Conservation (phyloP, 1,140 invertebrate species). For the Propsilocerus akamusi region DNA sequence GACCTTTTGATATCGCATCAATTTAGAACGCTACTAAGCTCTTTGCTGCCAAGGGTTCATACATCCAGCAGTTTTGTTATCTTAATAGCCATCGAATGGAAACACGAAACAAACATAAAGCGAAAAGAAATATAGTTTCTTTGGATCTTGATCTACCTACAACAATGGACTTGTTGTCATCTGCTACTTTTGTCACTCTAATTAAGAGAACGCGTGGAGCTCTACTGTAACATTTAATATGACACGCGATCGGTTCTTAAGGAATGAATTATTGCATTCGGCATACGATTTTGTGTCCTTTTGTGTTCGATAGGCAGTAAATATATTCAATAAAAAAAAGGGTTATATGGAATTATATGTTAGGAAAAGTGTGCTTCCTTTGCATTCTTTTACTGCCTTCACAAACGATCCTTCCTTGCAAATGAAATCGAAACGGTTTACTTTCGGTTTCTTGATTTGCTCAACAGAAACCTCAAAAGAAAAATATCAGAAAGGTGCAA, state of each 20-base stretch:
- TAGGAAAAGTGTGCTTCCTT: slow-evolving; percentile 2
- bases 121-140: too few species aligned
- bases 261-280: too few species aligned
- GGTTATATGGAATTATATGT: not conserved
- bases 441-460: not conserved
- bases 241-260: slow-evolving; percentile 3
- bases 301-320: too few species aligned
- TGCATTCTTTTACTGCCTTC: not conserved
- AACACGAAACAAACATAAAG: not conserved
- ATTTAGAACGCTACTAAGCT: too few species aligned
- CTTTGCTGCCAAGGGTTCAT: too few species aligned
- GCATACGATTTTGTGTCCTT: too few species aligned
- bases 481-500: slow-evolving; percentile 2
- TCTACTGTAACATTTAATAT: not conserved
- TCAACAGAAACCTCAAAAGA: too few species aligned
- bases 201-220: slow-evolving; percentile 2
- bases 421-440: not conserved
- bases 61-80: not conserved
- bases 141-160: not conserved
- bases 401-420: too few species aligned
- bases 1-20: too few species aligned
- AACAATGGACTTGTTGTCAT: not conserved
- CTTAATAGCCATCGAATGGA: not conserved
- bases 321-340: too few species aligned
- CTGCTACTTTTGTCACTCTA: slow-evolving; percentile 4